A percentile compares a stretch with the other conserved stretches of the same genome.
Evolutionary conservation across 1,140 invertebrate species (phyloP).

Genomic region (Mylabris phalerata): DNA sequence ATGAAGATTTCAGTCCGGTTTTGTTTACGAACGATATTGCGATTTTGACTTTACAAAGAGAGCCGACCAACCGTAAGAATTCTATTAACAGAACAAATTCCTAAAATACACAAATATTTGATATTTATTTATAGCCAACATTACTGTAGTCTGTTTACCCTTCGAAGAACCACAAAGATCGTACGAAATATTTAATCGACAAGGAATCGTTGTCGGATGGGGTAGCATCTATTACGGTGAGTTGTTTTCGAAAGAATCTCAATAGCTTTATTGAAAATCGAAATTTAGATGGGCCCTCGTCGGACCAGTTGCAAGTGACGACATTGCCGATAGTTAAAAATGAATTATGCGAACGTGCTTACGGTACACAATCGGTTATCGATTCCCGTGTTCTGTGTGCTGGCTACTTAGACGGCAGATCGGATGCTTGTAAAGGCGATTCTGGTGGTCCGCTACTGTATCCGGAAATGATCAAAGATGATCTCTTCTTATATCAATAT

Average conservation of each 20-base stretch:
- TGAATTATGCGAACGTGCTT: slow-evolving; percentile 54
- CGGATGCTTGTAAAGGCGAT: slow-evolving; percentile 81
- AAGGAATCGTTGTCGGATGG: slow-evolving; percentile 64
- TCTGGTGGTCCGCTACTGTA: slow-evolving; percentile 57
- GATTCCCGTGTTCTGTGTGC: slow-evolving; percentile 68
- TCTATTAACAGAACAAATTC: background rate
- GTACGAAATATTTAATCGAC: background rate
- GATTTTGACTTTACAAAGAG: slow-evolving; percentile 54
- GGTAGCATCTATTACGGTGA: slow-evolving; percentile 56
- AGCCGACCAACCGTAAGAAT: slow-evolving; percentile 50
- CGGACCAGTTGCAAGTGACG: slow-evolving; percentile 56
- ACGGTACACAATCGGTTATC: slow-evolving; percentile 49
- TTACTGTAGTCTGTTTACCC: slow-evolving; percentile 71
- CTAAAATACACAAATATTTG: background rate
- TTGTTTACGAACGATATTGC: slow-evolving; percentile 71
- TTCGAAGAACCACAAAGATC: slow-evolving; percentile 40
- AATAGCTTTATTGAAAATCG: background rate
- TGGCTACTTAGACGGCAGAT: slow-evolving; percentile 60
- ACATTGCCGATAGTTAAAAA: slow-evolving; percentile 64
- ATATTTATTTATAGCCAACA: slow-evolving; percentile 46
- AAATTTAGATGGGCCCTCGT: slow-evolving; percentile 55
- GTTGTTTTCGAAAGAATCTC: slow-evolving; percentile 26
- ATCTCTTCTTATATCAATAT: slow-evolving; percentile 50
- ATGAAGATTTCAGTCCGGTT: slow-evolving; percentile 58
- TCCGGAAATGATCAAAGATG: slow-evolving; percentile 4